Percentiles rank a stretch among this genome's conserved stretches.
phyloP scores from a whole-genome alignment of 53 echinoderm and acorn worm species.

The Actinopyga echinites region DNA sequence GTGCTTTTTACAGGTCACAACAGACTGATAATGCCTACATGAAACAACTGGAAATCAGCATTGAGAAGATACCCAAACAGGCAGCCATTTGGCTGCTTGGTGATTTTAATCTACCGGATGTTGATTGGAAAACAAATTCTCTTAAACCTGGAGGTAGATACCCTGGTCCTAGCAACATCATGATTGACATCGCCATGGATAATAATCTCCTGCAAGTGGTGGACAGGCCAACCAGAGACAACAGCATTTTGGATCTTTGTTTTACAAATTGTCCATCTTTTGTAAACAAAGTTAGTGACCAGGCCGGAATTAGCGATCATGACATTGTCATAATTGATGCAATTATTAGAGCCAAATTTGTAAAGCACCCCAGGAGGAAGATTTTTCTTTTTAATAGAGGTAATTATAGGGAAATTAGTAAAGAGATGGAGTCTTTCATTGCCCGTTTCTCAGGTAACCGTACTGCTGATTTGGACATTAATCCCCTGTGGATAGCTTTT shows the following conservation, averaged over 20 bases:
- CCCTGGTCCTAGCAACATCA: background rate
- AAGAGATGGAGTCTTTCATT: background rate
- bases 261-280: conserved; percentile 3
- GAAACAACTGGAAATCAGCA: background rate
- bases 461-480: background rate
- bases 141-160: conserved; percentile 8
- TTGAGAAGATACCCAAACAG: background rate
- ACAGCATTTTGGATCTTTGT: background rate
- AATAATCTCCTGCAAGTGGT: conserved; percentile 10
- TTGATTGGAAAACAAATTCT: background rate
- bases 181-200: background rate
- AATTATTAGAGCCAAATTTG: background rate
- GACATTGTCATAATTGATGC: background rate
- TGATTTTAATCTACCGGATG: background rate
- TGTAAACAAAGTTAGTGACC: background rate
- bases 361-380: background rate
- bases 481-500: background rate
- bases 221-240: conserved; percentile 2
- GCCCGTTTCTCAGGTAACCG: background rate
- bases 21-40: background rate
- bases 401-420: background rate
- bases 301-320: conserved; percentile 27
- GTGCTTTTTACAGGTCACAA: background rate
- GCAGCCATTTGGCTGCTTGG: background rate
- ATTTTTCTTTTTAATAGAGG: background rate